Evolutionary conservation across 2,797 vertebrate species (phyloP).

Genomic region (Macropus fuliginosus): DNA sequence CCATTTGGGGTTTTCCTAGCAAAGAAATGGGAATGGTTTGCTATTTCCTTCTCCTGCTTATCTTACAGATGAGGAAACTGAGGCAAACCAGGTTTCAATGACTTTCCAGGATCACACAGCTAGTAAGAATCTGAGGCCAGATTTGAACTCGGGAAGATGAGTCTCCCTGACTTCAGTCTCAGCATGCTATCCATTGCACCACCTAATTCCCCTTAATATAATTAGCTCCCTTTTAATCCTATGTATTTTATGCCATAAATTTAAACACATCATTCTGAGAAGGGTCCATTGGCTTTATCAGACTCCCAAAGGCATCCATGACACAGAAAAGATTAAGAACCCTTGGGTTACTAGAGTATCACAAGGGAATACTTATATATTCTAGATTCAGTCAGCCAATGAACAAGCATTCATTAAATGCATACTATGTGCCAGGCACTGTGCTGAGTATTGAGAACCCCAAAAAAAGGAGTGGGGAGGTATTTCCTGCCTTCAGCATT

Average conservation of each 20-base stretch:
- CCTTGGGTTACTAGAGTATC: background rate
- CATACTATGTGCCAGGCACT: background rate
- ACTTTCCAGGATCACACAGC: background rate
- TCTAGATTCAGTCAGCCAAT: background rate
- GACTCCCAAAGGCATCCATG: background rate
- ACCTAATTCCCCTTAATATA: background rate
- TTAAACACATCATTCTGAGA: background rate
- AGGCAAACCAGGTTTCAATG: too few relatives aligned
- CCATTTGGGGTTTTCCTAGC: background rate
- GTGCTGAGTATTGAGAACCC: background rate
- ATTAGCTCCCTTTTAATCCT: background rate
- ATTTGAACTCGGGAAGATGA: background rate
- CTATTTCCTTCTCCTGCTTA: background rate
- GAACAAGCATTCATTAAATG: background rate
- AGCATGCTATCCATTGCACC: background rate
- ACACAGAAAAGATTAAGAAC: background rate
- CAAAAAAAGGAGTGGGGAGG: background rate
- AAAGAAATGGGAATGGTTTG: background rate
- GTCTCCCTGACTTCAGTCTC: background rate
- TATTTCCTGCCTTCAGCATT: background rate
- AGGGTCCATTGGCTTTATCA: background rate
- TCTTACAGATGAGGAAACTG: background rate
- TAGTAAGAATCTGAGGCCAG: background rate
- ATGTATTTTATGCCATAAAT: background rate
- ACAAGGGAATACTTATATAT: conserved; percentile 9